phyloP scores from a whole-genome alignment of 2,113 vertebrate genomes.

The Perccottus glenii region DNA sequence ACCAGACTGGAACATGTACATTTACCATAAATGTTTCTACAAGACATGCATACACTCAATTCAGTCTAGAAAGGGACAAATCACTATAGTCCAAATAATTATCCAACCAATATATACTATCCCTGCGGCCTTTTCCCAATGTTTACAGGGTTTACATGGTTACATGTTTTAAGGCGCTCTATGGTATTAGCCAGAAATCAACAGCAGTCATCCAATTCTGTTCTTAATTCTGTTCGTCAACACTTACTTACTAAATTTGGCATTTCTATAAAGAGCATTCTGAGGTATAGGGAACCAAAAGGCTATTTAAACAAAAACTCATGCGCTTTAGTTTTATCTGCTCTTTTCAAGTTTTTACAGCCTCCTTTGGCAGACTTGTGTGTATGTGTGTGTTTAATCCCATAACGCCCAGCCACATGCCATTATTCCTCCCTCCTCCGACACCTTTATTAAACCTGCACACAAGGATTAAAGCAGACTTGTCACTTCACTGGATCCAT shows the following conservation, averaged over 20 bases:
- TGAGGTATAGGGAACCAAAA: conserved; percentile 25
- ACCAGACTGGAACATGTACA: conserved; percentile 33
- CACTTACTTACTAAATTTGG: conserved; percentile 58
- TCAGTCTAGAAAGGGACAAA: conserved; percentile 33
- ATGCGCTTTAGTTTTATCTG: conserved; percentile 53
- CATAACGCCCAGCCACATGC: conserved; percentile 56
- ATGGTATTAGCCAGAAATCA: conserved; percentile 50
- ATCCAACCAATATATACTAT: conserved; percentile 59
- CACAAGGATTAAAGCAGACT: conserved; percentile 47
- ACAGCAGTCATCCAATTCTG: conserved; percentile 33
- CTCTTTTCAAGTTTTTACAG: conserved; percentile 39
- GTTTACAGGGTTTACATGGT: conserved; percentile 70
- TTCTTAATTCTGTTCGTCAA: conserved; percentile 42
- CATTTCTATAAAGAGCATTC: conserved; percentile 42
- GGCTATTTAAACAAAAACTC: conserved; percentile 36
- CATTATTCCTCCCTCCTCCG: conserved; percentile 52
- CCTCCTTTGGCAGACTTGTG: conserved; percentile 33
- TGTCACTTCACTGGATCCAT: conserved; percentile 17
- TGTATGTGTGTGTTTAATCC: conserved; percentile 59
- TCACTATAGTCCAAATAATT: conserved; percentile 48
- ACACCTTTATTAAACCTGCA: conserved; percentile 67
- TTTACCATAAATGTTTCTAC: conserved; percentile 57
- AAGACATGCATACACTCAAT: conserved; percentile 47
- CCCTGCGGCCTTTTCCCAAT: conserved; percentile 53
- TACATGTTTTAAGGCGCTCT: conserved; percentile 53